Evolutionary conservation across 2,888 invertebrate genomes (phyloP), one percentile per base, ranked within the genome.

Genomic region (Brachyptera risi): DNA sequence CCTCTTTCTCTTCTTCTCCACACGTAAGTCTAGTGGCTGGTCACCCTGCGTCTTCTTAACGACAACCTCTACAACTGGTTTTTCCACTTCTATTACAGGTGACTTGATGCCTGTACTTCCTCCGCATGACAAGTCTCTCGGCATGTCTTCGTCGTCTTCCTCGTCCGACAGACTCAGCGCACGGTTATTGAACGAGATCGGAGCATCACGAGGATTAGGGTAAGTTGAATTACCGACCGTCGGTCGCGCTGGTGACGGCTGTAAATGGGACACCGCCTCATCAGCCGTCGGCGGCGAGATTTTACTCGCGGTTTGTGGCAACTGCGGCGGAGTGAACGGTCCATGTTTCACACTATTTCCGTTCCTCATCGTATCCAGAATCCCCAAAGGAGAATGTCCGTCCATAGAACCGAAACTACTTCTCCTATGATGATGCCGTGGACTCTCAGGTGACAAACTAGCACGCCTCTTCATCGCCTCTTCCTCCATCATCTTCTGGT

Each of bases 21-120:
- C 78, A 56, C 88, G 85, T 65, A 92, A 76, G 74, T 92, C 92
- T 47, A 92, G 74, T 0, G 92, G 91, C 71, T 87, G 84, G 63
- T 88, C 87, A 3, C 77, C 76, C 57, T 78, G 76, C 62, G 80
- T 79, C 68, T 77, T 78, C 78, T 1, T 65, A 66, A 24, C 77
- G 73, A 66, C 27, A 73, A 67, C 35, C 19, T 35, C 67, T 69
- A 63, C 69, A 70, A 31, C 68, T 1, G 72, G 66, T 11, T 63
- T 77, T 11, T 74, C 73, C 35, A 76, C 73, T 24, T 68, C 69
- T n/a, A n/a, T n/a, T n/a, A n/a, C n/a, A 68, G 68, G 11, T 67
- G 68, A 11, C 67, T 67, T 61, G 71, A 74, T 60, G 75, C 76
- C 0, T 77, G 75, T 21, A 78, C 73, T 69, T 78, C 78, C 70